Evolutionary conservation across 2,888 invertebrate species (phyloP), one percentile per base, ranked within the genome.

Genomic region (Galeopsomyia nigrocyanea): DNA sequence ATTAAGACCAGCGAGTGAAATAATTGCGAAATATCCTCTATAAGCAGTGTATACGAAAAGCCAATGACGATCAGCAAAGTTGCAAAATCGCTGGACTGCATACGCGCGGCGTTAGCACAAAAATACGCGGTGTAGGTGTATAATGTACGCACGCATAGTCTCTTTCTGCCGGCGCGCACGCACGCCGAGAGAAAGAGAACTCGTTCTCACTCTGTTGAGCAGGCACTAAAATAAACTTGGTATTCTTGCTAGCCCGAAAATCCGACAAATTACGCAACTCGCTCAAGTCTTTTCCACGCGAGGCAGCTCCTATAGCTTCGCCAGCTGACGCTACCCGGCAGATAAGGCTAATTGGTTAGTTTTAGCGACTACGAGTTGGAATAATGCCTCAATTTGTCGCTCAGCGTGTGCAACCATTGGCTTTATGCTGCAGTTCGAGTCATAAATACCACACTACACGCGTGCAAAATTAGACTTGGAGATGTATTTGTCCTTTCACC

Each of bases 141-240:
- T 31, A 31, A n/a, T n/a, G n/a, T 31, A 31, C 3, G 31, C 31
- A 31, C 31, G 31, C 3, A 31, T 31, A 31, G 31, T 31, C 31
- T 31, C 7, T 31, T 31, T 31, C 31, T 31, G 31, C 7, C 7
- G 3, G 39, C 13, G 39, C 10, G 39, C 57, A 16, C 2, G 9
- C n/a, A 5, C n/a, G 7, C n/a, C 7, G 57, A 22, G 57, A 17
- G n/a, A 56, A 17, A 19, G 51, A 17, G 51, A 51, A 51, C 17
- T 51, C 51, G 31, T 58, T 31, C 39, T 31, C 60, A 6, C 47
- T 19, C n/a, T 22, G 17, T 6, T 21, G 21, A 22, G 17, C 14
- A 21, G 39, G 47, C 39, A 63, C 63, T 63, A 63, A 63, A 63
- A 63, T 63, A 53, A 63, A 63, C 63, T 26, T n/a, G 6, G 9